phyloP scores from a whole-genome alignment of 1,140 invertebrate species.

The Proales similis region DNA sequence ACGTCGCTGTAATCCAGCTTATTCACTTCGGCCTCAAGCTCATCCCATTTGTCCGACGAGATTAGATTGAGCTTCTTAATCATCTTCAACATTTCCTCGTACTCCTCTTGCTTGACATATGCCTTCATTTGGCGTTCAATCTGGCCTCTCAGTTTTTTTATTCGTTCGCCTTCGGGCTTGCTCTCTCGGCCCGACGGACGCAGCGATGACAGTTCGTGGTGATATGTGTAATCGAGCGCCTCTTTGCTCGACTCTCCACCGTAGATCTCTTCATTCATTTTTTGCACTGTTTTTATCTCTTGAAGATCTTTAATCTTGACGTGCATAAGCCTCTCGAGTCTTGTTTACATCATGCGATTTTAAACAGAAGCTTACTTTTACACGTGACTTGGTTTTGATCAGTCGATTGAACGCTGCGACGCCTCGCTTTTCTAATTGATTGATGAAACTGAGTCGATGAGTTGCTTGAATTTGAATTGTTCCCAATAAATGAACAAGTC shows the following conservation, averaged over 20 bases:
- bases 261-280: neutral
- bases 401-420: neutral
- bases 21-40: slow-evolving; percentile 19
- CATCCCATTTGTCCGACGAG: slow-evolving; percentile 34
- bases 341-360: slow-evolving; percentile 12
- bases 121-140: slow-evolving; percentile 36
- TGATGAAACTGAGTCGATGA: neutral
- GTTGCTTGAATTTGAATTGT: slow-evolving; percentile 11
- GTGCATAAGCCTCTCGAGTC: neutral
- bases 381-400: slow-evolving; percentile 16
- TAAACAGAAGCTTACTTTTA: slow-evolving; percentile 19
- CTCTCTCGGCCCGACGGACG: too few relatives aligned
- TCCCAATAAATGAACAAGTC: slow-evolving; percentile 9
- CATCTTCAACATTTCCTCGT: slow-evolving; percentile 34
- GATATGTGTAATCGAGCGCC: neutral
- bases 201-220: neutral
- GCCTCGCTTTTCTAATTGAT: neutral
- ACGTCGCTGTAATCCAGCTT: slow-evolving; percentile 28
- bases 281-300: neutral
- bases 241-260: slow-evolving; percentile 1
- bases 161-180: slow-evolving; percentile 20
- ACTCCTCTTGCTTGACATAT: slow-evolving; percentile 33
- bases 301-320: neutral
- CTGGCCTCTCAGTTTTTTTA: slow-evolving; percentile 26
- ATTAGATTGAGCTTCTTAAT: slow-evolving; percentile 26